Percentiles rank a stretch among this genome's conserved stretches.
phyloP scores from a whole-genome alignment of 2,113 vertebrate species.

The Okapia johnstoni region DNA sequence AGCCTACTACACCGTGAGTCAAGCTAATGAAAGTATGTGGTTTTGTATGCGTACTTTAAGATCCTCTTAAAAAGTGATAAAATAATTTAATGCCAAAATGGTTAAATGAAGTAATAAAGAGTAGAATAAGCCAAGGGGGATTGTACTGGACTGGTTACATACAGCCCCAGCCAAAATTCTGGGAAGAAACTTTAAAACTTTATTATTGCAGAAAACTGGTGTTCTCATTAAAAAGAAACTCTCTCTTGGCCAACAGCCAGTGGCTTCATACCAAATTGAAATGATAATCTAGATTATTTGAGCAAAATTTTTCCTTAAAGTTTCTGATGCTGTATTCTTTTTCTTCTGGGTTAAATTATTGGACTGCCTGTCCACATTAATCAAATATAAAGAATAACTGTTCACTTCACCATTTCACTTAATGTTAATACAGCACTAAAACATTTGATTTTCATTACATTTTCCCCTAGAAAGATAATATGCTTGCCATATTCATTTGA shows the following conservation, averaged over 20 bases:
- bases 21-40: not conserved
- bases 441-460: not conserved
- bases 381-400: conserved; percentile 17
- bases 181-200: not conserved
- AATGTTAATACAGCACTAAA: not conserved
- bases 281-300: not conserved
- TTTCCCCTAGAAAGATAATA: not conserved
- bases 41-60: not conserved
- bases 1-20: not conserved
- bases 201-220: not conserved
- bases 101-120: not conserved
- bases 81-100: not conserved
- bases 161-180: not conserved
- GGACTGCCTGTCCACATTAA: not conserved
- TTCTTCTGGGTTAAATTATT: not conserved
- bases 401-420: not conserved
- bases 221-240: not conserved
- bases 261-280: not conserved
- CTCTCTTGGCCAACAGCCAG: not conserved
- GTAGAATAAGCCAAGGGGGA: not conserved
- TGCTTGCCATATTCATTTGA: not conserved
- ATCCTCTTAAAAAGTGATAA: not conserved
- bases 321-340: not conserved
- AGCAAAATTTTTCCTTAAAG: not conserved
- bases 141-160: not conserved